Evolutionary conservation across 2,888 invertebrate species (phyloP).

Genomic region (Tenodera sinensis): DNA sequence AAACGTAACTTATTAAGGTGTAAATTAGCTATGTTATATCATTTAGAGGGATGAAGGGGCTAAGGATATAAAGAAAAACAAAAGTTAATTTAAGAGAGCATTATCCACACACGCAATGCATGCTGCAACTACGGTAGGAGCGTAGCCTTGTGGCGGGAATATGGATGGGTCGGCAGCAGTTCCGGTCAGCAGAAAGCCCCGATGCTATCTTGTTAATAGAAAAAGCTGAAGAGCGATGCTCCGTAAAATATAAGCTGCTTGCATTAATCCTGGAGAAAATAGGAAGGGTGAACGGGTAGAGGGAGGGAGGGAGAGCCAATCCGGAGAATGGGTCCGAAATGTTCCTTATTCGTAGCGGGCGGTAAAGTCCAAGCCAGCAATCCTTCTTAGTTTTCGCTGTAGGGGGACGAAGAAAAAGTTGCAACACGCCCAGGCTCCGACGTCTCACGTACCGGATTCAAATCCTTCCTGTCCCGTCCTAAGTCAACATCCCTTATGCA

Average conservation of each 20-base stretch:
- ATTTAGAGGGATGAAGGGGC: too few relatives aligned
- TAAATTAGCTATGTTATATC: too few relatives aligned
- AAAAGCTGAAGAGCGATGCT: constrained; percentile 21
- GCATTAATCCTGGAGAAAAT: constrained; percentile 21
- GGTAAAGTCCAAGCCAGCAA: not conserved
- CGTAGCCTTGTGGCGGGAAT: not conserved
- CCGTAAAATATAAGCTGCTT: constrained; percentile 26
- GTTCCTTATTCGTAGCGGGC: not conserved
- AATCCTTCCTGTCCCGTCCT: too few relatives aligned
- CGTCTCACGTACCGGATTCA: too few relatives aligned
- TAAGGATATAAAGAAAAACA: too few relatives aligned
- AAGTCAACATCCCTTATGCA: too few relatives aligned
- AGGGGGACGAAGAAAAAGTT: not conserved
- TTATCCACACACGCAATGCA: not conserved
- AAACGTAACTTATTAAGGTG: too few relatives aligned
- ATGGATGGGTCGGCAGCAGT: constrained; percentile 13
- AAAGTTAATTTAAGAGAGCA: not conserved
- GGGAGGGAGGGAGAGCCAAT: not conserved
- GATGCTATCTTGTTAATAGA: constrained; percentile 27
- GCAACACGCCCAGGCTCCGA: too few relatives aligned
- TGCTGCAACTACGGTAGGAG: not conserved
- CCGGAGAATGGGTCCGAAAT: not conserved
- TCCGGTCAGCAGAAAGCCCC: not conserved
- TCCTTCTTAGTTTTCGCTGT: not conserved
- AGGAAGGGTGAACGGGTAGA: not conserved